Base-by-base conservation (phyloP, 2,888 invertebrate species). In the Tholera decimalis region DNA sequence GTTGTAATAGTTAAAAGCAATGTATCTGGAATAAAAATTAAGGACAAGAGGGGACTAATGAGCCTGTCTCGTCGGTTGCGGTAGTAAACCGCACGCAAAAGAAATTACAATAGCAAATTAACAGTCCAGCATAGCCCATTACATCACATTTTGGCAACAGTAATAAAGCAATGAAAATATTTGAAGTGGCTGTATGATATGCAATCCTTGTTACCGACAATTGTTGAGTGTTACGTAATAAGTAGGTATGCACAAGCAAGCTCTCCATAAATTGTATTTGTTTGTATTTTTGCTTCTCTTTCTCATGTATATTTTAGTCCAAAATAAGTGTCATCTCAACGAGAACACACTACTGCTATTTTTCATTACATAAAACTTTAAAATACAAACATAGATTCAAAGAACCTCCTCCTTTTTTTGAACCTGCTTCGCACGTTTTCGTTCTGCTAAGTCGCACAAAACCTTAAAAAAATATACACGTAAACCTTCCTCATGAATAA, bases 101-200 rank as follows among this genome's bases (percentile, higher is more conserved):
- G 3, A 44, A 28, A 22, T 18, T 4, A 28, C 35, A 61, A 37
- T 15, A 6, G 5, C 7, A 3, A 35, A 57, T 62, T 35, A 18
- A 35, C 35, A 46, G 35, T 46, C 24, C 61, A 63, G 28, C 46
- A 35, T 46, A 26, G 8, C n/a, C 6, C 28, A 7, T 47, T 62
- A 39, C 13, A 47, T 15, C 13, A 62, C 18, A 18, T 30, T 44
- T 24, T n/a, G 30, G 37, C 15, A 62, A 62, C 11, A 5, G 18
- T 61, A 15, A 15, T 35, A 46, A 18, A 11, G 46, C 24, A 37
- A 63, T 37, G 5, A 47, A 64, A 22, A 63, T 41, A 26, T 47
- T 64, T 64, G 39, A 30, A 30, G 20, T 41, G 39, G 24, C 26
- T 3, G 5, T 18, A 46, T 20, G 30, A 39, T 30, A 13, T 30